Evolutionary conservation across 2,888 invertebrate genomes (phyloP), one percentile per base, ranked within the genome.

Genomic region (Brenthis daphne): DNA sequence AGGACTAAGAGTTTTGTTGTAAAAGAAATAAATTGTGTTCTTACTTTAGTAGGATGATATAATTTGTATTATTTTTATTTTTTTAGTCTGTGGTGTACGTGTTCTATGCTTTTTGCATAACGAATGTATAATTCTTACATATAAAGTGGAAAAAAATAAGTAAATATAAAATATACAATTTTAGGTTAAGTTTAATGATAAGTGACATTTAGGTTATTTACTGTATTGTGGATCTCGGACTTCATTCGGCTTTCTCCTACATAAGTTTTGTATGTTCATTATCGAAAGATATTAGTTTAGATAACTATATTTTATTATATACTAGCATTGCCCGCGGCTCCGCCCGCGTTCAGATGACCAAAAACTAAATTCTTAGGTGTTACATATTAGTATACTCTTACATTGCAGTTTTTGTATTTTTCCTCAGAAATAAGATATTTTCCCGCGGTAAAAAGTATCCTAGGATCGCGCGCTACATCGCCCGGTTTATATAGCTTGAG

Each of bases 91-190:
- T 24, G 16, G 24, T 53, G 20, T 20, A 53, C 3, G 13, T 13
- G 24, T 6, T 29, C 4, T 29, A 29, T 29, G 29, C 20, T 20
- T 20, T 20, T 53, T 53, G 16, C 20, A 53, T 53, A 1, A 12
- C 4, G n/a, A 29, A 48, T 48, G n/a, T n/a, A 24, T 47, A n/a
- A 20, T 8, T 37, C n/a, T 37, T 12, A 50, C 50, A 50, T 50
- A 50, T 60, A 60, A 50, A 50, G 50, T 60, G 29, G 60, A 60
- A 60, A 60, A 60, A 29, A 14, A n/a, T 50, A 50, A 20, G 50
- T 60, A 33, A 6, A 60, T 6, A 60, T 60, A 33, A 50, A 50
- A 60, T 60, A 50, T 60, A 29, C 60, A 60, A 58, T 48, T 58
- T 12, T 60, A 60, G 60, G 48, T 12, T 50, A 60, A 60, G 60